Evolutionary conservation across 2,113 vertebrate genomes (phyloP).

Genomic region (Orycteropus afer): DNA sequence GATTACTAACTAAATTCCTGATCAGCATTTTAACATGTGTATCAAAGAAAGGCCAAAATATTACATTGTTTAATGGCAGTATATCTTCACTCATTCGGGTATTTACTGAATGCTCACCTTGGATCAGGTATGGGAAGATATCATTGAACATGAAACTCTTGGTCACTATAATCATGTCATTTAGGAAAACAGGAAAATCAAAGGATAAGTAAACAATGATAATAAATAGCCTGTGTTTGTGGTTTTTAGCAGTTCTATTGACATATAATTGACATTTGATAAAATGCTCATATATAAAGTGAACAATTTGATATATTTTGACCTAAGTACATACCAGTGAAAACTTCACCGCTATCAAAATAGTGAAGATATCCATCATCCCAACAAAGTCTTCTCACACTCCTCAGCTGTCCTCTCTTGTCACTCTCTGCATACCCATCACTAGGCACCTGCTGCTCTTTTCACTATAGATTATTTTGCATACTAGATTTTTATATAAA

Average conservation of each 20-base stretch:
- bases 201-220: background rate
- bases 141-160: background rate
- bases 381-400: background rate
- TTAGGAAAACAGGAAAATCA: background rate
- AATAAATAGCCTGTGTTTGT: background rate
- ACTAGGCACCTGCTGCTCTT: background rate
- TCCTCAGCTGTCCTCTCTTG: background rate
- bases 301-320: background rate
- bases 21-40: background rate
- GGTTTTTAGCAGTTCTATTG: background rate
- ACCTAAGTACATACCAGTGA: background rate
- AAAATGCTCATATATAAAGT: background rate
- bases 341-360: background rate
- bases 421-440: background rate
- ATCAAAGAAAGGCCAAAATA: conserved; percentile 33
- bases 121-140: background rate
- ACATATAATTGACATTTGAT: background rate
- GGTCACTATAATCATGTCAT: background rate
- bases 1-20: background rate
- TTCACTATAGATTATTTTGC: background rate
- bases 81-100: background rate
- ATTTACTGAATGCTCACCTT: conserved; percentile 1
- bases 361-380: background rate
- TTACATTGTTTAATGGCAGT: background rate
- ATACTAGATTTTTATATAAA: background rate